Evolutionary conservation across 1,140 invertebrate species (phyloP).

Genomic region (Penaeus japonicus): DNA sequence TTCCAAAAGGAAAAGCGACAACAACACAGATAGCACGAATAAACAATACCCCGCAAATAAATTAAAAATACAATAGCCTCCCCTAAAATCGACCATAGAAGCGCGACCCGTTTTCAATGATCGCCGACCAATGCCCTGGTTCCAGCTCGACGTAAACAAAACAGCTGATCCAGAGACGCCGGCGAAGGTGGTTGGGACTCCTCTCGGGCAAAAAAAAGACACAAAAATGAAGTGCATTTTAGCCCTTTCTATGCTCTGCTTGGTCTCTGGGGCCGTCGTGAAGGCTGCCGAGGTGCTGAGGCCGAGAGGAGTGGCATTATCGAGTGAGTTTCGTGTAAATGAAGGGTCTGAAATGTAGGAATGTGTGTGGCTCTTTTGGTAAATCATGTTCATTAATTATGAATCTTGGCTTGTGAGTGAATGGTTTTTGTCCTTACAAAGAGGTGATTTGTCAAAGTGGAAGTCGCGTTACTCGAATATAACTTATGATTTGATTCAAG

Average conservation of each 20-base stretch:
- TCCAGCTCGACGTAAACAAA: constrained; percentile 27
- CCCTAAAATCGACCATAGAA: not conserved
- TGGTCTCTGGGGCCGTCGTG: constrained; percentile 18
- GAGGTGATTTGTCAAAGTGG: too few relatives aligned
- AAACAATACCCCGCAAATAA: too few relatives aligned
- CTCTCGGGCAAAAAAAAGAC: not conserved
- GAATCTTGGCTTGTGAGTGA: too few relatives aligned
- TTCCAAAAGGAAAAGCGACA: too few relatives aligned
- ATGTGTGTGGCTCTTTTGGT: not conserved
- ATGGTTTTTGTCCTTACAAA: too few relatives aligned
- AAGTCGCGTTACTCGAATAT: too few relatives aligned
- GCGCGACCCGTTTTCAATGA: not conserved
- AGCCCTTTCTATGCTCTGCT: not conserved
- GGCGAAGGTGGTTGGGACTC: too few relatives aligned
- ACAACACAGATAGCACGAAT: too few relatives aligned
- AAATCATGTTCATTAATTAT: too few relatives aligned
- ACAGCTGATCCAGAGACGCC: not conserved
- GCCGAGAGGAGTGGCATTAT: constrained; percentile 28
- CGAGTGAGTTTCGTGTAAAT: constrained; percentile 6
- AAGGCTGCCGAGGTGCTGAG: constrained; percentile 26
- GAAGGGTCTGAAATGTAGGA: not conserved
- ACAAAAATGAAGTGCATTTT: constrained; percentile 10
- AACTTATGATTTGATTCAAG: too few relatives aligned
- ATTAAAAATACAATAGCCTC: not conserved
- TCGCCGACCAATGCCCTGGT: not conserved